Base-by-base conservation (phyloP, 2,888 invertebrate species). In the Ethmia dodecea region DNA sequence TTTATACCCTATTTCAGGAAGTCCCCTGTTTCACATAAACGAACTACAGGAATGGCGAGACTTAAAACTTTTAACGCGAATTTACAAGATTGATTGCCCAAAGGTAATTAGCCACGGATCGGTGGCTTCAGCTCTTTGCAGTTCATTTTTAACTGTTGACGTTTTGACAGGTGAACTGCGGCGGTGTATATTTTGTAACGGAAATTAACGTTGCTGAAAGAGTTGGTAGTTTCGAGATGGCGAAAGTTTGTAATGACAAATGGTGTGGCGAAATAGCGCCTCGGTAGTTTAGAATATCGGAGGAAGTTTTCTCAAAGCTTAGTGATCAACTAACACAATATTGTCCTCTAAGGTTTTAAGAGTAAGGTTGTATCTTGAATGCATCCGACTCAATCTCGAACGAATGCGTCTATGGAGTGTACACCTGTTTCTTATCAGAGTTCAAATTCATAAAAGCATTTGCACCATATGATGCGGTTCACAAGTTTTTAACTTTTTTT, bases 141-240 rank as follows among this genome's bases (percentile, higher is more conserved):
- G 63, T 65, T 64, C 59, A 66, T 69, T 70, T 74, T 69, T 70
- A 67, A 69, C 64, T 50, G 64, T 53, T 61, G 61, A 64, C 59
- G 46, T 64, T 67, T 63, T 69, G 66, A 69, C 68, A 64, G 61
- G 55, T 55, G 54, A 46, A 41, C 49, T 35, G 47, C 40, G 40
- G 44, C 38, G 33, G 47, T 47, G 45, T 48, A 16, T 55, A 53
- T 54, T 55, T 48, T 44, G 45, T 38, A 43, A 42, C 54, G 55
- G 56, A 60, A 59, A 65, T 62, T 59, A 55, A 50, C 49, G 45
- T 33, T 26, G 12, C 45, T 45, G 42, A 43, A 43, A 41, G 43
- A 33, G 33, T 31, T 14, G 31, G 29, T 13, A 12, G 10, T 28
- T 29, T 32, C 15, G 16, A 31, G 14, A 22, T 18, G 34, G 22